Base-by-base conservation (phyloP, 2,888 invertebrate genomes). In the Chrysotoxum bicinctum region DNA sequence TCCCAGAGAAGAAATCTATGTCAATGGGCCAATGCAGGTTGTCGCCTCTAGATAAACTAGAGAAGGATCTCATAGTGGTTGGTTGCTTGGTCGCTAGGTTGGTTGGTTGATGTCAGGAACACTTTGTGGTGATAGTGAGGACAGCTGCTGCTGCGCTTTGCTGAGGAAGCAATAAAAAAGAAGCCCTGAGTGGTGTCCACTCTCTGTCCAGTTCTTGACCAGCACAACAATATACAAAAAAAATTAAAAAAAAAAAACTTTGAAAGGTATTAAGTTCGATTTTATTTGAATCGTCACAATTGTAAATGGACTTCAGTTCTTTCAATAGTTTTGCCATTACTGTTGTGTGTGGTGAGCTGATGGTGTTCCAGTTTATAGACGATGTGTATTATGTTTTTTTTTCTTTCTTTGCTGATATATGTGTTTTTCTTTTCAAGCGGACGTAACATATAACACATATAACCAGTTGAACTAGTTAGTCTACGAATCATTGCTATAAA, bases 201-300 rank as follows among this genome's bases (percentile, higher is more conserved):
- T 56, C 45, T 16, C 19, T 21, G 45, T 21, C 64, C 64, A 66
- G 32, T 66, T 48, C 19, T 48, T 66, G 32, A 23, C 12, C n/a
- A 62, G 26, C 16, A 50, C 58, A 66, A 66, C 66, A 48, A 50
- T 35, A n/a, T 26, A n/a, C 19, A n/a, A 21, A 50, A 35, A 16
- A 64, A 72, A 54, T n/a, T 16, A 30, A 52, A 54, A 19, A 21
- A 35, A 52, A 84, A 85, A 73, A 81, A 80, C 72, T 72, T 80
- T 85, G 80, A 80, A 81, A 81, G 75, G 81, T 73, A 81, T 81
- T 85, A 85, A 85, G 68, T 81, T 85, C 81, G 85, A 85, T 85
- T 85, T 85, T 85, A 81, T 81, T 85, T 81, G 73, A 85, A 81
- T 81, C 76, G 81, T 74, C 76, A 77, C 85, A 81, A 79, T 76